Evolutionary conservation across 2,113 vertebrate species (phyloP).

Genomic region (Alaudala cheleensis): DNA sequence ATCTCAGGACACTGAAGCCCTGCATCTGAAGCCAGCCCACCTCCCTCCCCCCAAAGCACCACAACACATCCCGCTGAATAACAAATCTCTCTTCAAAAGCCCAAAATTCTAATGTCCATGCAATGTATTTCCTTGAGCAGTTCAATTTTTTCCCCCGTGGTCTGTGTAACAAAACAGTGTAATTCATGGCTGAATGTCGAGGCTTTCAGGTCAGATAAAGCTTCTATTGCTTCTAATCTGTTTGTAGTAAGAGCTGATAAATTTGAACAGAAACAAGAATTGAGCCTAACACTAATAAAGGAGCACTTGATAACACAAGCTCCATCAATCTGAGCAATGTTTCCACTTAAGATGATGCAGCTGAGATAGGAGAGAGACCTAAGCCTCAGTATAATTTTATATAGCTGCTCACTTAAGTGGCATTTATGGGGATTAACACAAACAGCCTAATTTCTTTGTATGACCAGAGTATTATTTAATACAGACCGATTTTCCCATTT

Average conservation of each 20-base stretch:
- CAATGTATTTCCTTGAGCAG: not conserved
- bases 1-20: not conserved
- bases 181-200: not conserved
- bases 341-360: not conserved
- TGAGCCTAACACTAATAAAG: not conserved
- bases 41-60: not conserved
- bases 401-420: not conserved
- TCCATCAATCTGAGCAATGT: not conserved
- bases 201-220: not conserved
- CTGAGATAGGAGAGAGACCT: not conserved
- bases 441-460: not conserved
- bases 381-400: not conserved
- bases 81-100: not conserved
- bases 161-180: not conserved
- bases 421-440: not conserved
- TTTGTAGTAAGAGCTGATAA: not conserved
- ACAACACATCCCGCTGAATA: not conserved
- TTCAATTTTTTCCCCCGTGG: not conserved
- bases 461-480: not conserved
- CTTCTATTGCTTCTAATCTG: not conserved
- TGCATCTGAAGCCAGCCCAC: not conserved
- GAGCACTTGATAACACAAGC: not conserved
- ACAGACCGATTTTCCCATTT: not conserved
- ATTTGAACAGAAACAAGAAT: not conserved
- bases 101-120: not conserved